These are phyloP conservation scores for Pterobdella sp. DNA, from an alignment of 2,888 invertebrate species.

Conservation along the genomic window DNA sequence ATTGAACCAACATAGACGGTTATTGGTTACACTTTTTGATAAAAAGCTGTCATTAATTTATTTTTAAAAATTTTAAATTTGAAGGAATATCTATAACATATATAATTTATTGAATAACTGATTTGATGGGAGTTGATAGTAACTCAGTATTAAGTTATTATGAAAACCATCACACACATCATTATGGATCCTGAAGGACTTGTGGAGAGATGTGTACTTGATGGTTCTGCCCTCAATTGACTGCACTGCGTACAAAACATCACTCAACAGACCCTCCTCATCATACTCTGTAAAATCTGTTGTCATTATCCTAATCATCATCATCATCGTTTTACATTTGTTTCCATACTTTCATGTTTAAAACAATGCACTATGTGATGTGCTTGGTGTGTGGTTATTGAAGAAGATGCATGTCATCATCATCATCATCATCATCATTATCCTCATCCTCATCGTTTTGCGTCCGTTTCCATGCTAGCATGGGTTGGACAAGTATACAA, in stretches of 20 bases:
- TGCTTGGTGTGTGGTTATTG: not conserved
- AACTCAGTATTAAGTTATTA: not conserved
- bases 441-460: too few species aligned
- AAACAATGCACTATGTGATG: too few species aligned
- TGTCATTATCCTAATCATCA: too few species aligned
- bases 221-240: slow-evolving; percentile 75
- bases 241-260: slow-evolving; percentile 75
- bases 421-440: not conserved
- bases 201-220: slow-evolving; percentile 57
- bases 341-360: too few species aligned
- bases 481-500: too few species aligned
- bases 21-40: too few species aligned
- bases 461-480: too few species aligned
- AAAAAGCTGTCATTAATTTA: too few species aligned
- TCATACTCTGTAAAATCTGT: slow-evolving; percentile 44
- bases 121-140: not conserved
- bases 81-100: too few species aligned
- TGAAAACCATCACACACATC: slow-evolving; percentile 39
- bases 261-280: slow-evolving; percentile 53
- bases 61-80: too few species aligned
- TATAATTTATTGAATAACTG: not conserved
- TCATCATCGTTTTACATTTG: too few species aligned
- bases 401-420: not conserved
- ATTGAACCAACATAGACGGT: too few species aligned
- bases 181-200: slow-evolving; percentile 44